Evolutionary conservation across 2,797 vertebrate genomes (phyloP), one percentile per base, ranked within the genome.

Genomic region (Smutsia gigantea): DNA sequence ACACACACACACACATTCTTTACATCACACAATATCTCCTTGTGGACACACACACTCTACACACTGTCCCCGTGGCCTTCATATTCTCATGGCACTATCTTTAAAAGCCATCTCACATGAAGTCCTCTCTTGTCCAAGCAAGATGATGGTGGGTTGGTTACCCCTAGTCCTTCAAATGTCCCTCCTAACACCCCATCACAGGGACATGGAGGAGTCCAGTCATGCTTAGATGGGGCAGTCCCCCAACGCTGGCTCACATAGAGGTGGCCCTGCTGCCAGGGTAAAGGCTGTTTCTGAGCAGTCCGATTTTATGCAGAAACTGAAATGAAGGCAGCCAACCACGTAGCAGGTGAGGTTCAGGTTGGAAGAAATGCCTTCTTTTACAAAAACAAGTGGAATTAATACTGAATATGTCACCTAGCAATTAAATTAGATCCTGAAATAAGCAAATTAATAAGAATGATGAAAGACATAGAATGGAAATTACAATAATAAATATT

Each of bases 391-490:
- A 98, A 98, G 97, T 96, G 92, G 81, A 89, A 93, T 92, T 96
- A 97, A 93, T 92, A 90, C 97, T 42, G 93, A 98, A 81, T 97
- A 97, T 92, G 75, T 74, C 92, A 94, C 93, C 97, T 95, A 92
- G 49, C 97, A 98, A 98, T 98, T 98, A 90, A 72, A 77, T 96
- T 95, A 96, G 88, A 95, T 77, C 90, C 78, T 97, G 98, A 98
- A 96, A 90, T 92, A 97, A 98, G 90, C 95, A 97, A 78, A 59
- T 94, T 94, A 95, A 95, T 88, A 95, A 95, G 68, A 97, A 97
- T 96, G 97, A 96, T 96, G 92, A 96, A 97, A 97, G 88, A 94
- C 77, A 81, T 96, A 96, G 97, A 97, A 74, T 29, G 53, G 34
- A 98, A 97, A 96, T 90, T 95, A 94, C 92, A 97, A 97, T 97